A percentile compares a stretch with the other conserved stretches of the same genome.
Conservation (phyloP, 2,797 vertebrate species). For the Typhlichthys subterraneus region DNA sequence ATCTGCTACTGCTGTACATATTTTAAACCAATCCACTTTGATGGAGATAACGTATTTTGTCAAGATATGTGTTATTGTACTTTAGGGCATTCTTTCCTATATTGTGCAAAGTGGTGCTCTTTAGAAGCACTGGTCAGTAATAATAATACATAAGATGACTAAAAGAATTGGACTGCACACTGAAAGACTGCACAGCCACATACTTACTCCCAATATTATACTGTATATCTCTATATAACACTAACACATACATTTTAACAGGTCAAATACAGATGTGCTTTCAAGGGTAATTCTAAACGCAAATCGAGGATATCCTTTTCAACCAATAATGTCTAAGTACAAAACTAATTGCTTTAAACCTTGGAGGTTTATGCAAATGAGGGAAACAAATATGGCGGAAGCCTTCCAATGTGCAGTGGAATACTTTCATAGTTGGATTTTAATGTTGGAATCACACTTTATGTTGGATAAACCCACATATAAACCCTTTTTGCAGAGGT, state of each 20-base stretch:
- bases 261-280: too few relatives aligned
- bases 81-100: neutral
- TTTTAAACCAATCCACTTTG: constrained; percentile 32
- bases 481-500: too few relatives aligned
- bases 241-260: neutral
- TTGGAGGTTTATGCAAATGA: too few relatives aligned
- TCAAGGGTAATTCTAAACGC: too few relatives aligned
- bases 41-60: constrained; percentile 33
- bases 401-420: constrained; percentile 37
- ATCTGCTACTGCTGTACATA: constrained; percentile 29
- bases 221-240: constrained; percentile 26
- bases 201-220: neutral
- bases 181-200: constrained; percentile 11
- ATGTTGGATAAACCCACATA: constrained; percentile 69
- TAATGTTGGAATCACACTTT: constrained; percentile 80
- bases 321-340: neutral
- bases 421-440: constrained; percentile 73
- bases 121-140: constrained; percentile 16
- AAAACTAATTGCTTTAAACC: too few relatives aligned
- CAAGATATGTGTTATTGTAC: constrained; percentile 45
- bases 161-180: constrained; percentile 20
- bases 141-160: neutral
- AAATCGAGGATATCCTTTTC: too few relatives aligned
- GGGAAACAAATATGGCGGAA: constrained; percentile 5
- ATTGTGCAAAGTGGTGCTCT: constrained; percentile 3